phyloP scores from a whole-genome alignment of 1,140 invertebrate genomes.

The Drosophila equinoxialis region DNA sequence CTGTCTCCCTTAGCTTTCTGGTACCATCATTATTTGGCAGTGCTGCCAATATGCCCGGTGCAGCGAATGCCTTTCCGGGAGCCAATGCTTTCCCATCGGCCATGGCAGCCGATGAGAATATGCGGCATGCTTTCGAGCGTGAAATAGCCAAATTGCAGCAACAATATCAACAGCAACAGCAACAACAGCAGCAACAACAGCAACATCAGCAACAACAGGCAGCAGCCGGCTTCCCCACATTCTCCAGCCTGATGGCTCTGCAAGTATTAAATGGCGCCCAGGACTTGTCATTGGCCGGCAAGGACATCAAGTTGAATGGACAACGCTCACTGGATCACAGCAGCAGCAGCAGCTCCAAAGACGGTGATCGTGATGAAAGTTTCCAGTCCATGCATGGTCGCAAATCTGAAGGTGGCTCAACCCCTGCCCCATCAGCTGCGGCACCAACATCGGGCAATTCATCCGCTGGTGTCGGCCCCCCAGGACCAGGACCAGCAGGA shows the following conservation, averaged over 20 bases:
- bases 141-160: slow-evolving; percentile 94
- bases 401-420: slow-evolving; percentile 87
- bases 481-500: slow-evolving; percentile 85
- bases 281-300: slow-evolving; percentile 93
- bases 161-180: slow-evolving; percentile 83
- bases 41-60: slow-evolving; percentile 85
- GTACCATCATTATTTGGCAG: slow-evolving; percentile 92
- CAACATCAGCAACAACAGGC: slow-evolving; percentile 58
- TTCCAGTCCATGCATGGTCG: slow-evolving; percentile 56
- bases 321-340: slow-evolving; percentile 81
- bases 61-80: slow-evolving; percentile 43
- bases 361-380: slow-evolving; percentile 79
- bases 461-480: no score
- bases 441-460: slow-evolving; percentile 86
- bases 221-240: slow-evolving; percentile 85
- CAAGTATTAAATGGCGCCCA: slow-evolving; percentile 88
- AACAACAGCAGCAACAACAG: slow-evolving; percentile 84
- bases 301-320: slow-evolving; percentile 86
- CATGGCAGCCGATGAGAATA: slow-evolving; percentile 88
- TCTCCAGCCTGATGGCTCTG: slow-evolving; percentile 86
- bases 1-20: slow-evolving; percentile 85
- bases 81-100: slow-evolving; percentile 85
- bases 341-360: slow-evolving; percentile 69
- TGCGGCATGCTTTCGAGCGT: slow-evolving; percentile 93
- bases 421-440: slow-evolving; percentile 92